Conservation (phyloP, 2,888 invertebrate genomes). For the Calameuta filiformis region DNA sequence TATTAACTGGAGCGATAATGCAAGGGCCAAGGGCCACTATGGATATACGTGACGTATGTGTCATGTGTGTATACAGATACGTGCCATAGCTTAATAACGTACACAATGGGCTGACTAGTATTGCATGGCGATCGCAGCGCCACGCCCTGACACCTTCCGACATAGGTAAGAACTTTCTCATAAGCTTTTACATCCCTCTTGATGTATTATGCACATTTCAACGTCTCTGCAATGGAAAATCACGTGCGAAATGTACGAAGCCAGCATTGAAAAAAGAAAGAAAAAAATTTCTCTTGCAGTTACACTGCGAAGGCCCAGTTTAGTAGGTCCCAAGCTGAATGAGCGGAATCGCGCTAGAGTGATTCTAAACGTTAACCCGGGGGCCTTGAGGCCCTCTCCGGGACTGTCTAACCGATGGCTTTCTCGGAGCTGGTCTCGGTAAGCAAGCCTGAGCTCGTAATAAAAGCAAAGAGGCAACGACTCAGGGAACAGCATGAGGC, state of each 20-base stretch:
- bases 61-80: not conserved
- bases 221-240: not conserved
- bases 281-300: not conserved
- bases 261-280: not conserved
- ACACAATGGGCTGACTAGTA: not conserved
- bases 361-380: not conserved
- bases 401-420: not conserved
- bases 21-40: not conserved
- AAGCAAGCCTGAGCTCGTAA: not conserved
- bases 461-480: constrained; percentile 40
- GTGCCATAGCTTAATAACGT: not conserved
- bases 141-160: not conserved
- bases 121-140: not conserved
- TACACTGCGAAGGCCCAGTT: not conserved
- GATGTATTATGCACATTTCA: not conserved
- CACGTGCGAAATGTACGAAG: no score
- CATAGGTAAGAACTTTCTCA: not conserved
- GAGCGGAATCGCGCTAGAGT: not conserved
- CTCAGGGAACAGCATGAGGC: constrained; percentile 55
- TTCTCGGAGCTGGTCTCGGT: not conserved
- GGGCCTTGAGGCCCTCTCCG: not conserved
- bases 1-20: constrained; percentile 45
- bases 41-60: not conserved
- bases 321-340: not conserved
- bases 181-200: not conserved